Evolutionary conservation across 2,113 vertebrate species (phyloP), one percentile per base, ranked within the genome.

Genomic region (Stomatorhinus ivindoensis): DNA sequence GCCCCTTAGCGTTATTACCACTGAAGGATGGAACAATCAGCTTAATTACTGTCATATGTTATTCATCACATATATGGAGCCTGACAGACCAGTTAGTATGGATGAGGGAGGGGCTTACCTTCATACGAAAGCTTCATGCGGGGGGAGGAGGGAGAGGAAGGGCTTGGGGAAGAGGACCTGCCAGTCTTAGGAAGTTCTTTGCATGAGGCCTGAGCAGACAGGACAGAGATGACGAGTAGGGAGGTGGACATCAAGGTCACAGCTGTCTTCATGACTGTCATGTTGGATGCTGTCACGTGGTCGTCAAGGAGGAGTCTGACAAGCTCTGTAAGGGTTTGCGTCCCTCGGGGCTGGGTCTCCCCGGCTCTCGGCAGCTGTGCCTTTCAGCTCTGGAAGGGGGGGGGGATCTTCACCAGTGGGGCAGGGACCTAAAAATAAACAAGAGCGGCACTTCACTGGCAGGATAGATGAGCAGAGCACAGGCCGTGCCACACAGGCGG

Each of bases 41-140:
- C 44, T 46, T 35, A 65, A 88, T 88, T 88, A 76, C 4, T 35
- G 42, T 73, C 87, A 88, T n/a, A 31, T 61, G 65, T 48, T 15
- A 7, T 47, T 44, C 44, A 17, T 42, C 44, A n/a, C 21, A 15
- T 50, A 48, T 31, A 47, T 50, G 47, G 47, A 50, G 48, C 10
- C n/a, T 31, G 61, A 69, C 61, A 17, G 24, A 47, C 2, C 6
- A 27, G 44, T 44, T 42, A 19, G 31, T 21, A 87, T 21, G 27
- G 11, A 50, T 21, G 55, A 55, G 21, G 55, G 15, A 46, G 84
- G 46, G 5, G 47, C 92, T 91, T 92, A 95, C 95, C 95, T 95
- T 95, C 95, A 88, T 95, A 95, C 1, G 95, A 95, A 86, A 95
- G 94, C 91, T 95, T 95, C 94, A 95, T 95, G 31, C 95, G 94